These are phyloP conservation scores for Wasmannia auropunctata DNA, from an alignment of 1,140 invertebrate species.

Conservation along the genomic window DNA sequence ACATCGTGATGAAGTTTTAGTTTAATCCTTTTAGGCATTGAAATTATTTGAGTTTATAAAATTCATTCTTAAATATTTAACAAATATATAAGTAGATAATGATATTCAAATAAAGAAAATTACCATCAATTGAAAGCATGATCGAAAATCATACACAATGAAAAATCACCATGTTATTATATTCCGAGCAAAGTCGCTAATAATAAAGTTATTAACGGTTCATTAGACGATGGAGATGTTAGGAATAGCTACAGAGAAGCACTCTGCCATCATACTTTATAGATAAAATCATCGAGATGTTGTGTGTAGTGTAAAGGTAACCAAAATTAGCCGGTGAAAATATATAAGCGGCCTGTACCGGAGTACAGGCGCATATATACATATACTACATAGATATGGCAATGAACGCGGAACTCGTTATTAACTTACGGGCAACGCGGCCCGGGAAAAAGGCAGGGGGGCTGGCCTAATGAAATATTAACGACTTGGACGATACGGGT, in stretches of 20 bases:
- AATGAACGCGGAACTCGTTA: conserved; percentile 62
- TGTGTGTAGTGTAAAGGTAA: neutral
- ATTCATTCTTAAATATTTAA: neutral
- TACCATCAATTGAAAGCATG: neutral
- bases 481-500: conserved; percentile 63
- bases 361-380: conserved; percentile 9
- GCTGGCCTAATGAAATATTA: conserved; percentile 73
- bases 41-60: neutral
- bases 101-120: neutral
- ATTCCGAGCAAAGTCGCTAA: neutral
- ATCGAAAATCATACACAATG: neutral
- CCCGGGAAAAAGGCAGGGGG: conserved; percentile 48
- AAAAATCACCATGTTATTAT: too few relatives aligned
- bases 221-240: neutral
- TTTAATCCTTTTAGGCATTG: neutral
- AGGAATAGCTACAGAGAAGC: neutral
- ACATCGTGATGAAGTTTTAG: neutral
- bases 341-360: conserved; percentile 20
- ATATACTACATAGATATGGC: neutral
- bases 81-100: neutral
- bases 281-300: neutral
- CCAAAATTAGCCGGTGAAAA: conserved; percentile 32
- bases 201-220: neutral
- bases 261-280: neutral
- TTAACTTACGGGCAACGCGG: conserved; percentile 50